These are phyloP conservation scores for Formica selysi DNA, from an alignment of 1,140 invertebrate species.

Conservation along the genomic window DNA sequence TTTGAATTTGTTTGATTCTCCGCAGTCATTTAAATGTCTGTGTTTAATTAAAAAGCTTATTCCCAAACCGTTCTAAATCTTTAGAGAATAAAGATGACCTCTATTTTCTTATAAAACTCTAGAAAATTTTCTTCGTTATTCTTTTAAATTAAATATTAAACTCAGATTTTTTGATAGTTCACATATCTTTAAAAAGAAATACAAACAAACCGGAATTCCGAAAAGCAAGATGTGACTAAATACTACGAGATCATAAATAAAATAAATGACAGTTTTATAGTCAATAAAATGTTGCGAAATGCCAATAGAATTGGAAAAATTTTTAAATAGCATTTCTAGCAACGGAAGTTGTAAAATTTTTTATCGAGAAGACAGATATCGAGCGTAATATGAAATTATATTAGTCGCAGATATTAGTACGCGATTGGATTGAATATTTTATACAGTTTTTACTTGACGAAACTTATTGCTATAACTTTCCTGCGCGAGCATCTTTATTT, in stretches of 20 bases:
- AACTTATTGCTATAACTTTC: not conserved
- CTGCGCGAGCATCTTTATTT: not conserved
- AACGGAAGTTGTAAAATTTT: not conserved
- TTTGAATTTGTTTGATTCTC: not conserved
- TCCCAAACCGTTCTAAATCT: not conserved
- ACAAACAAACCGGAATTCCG: not conserved
- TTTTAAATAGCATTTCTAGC: constrained; percentile 10
- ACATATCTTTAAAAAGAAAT: not conserved
- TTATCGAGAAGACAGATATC: not conserved
- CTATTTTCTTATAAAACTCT: not conserved
- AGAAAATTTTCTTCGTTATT: not conserved
- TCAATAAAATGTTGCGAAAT: not conserved
- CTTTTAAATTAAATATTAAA: not conserved
- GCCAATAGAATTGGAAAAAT: not conserved
- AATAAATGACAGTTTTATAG: not conserved
- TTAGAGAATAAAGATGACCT: not conserved
- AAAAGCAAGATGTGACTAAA: not conserved
- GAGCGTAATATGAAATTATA: constrained; percentile 3
- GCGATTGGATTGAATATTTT: not conserved
- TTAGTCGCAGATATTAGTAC: not conserved
- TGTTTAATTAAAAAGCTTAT: constrained; percentile 11
- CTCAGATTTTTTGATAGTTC: not conserved
- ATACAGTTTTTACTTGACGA: not conserved
- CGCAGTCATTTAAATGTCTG: not conserved
- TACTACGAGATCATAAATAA: not conserved